Conservation (phyloP, 2,888 invertebrate genomes). For the Acronicta aceris region DNA sequence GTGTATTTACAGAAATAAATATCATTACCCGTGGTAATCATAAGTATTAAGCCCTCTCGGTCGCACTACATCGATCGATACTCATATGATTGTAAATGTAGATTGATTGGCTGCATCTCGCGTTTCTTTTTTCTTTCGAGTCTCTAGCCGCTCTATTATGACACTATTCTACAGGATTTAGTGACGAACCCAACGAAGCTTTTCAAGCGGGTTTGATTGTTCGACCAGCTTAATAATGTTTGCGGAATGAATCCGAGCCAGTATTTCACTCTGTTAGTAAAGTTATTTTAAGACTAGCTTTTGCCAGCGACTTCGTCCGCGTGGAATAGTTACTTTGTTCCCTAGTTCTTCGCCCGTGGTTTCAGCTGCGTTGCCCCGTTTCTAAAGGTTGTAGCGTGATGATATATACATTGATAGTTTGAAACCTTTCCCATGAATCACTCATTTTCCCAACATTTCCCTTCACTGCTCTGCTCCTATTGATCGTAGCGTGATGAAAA, state of each 20-base stretch:
- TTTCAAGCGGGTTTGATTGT: constrained; percentile 46
- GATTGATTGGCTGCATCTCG: constrained; percentile 85
- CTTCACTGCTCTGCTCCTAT: too few relatives aligned
- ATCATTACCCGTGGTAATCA: background rate
- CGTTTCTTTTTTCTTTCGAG: constrained; percentile 79
- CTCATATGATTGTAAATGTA: constrained; percentile 88
- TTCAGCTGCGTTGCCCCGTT: too few relatives aligned
- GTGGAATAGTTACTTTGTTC: too few relatives aligned
- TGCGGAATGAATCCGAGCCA: constrained; percentile 9
- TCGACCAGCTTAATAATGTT: constrained; percentile 18
- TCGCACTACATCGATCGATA: constrained; percentile 70
- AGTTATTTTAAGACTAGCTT: too few relatives aligned
- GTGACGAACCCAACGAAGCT: constrained; percentile 59
- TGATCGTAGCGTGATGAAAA: too few relatives aligned
- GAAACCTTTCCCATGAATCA: too few relatives aligned
- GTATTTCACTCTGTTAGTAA: constrained; percentile 8
- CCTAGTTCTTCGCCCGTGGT: too few relatives aligned
- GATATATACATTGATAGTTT: too few relatives aligned
- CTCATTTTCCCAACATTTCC: too few relatives aligned
- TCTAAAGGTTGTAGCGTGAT: too few relatives aligned
- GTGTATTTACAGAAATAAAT: too few relatives aligned
- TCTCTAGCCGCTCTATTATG: constrained; percentile 75
- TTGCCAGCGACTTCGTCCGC: too few relatives aligned
- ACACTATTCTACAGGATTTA: constrained; percentile 75
- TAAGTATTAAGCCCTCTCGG: constrained; percentile 62